Evolutionary conservation across 1,140 invertebrate species (phyloP), one percentile per base, ranked within the genome.

Genomic region (Camponotus floridanus): DNA sequence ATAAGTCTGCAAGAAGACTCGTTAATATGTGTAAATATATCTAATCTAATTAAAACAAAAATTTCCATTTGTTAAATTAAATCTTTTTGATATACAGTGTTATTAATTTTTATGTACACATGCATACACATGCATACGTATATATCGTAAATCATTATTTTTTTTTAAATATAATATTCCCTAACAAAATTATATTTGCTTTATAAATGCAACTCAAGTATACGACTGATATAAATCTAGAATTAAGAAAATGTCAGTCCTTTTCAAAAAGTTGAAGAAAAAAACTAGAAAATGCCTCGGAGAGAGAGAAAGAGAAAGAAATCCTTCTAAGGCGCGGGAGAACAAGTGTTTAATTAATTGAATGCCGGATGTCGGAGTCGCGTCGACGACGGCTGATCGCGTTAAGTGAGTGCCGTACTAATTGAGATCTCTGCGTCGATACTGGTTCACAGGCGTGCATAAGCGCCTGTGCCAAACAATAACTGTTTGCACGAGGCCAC

Each of bases 401-500:
- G 91, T 86, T 93, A 93, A 94, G 91, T 92, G 93, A 93, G 92
- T 93, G 87, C 68, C 64, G 88, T 89, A 92, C 91, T 94, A 94
- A 94, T 94, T 93, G 92, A 92, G 91, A 94, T 93, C 88, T 91
- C 83, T 88, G 80, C 73, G 83, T 88, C 88, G 81, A 86, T 76
- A 86, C 61, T 42, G 51, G 59, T 71, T 88, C 68, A 87, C 74
- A 85, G 76, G 86, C 88, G 86, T 91, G 91, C 87, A 90, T 86
- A 85, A 89, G 89, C 90, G 84, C 67, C 85, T 80, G 87, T 89
- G 71, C 88, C 92, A 92, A 93, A 95, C 94, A 94, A 95, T 94
- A 94, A 94, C 89, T 94, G 93, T 95, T 95, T 94, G 90, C 90
- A 91, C 87, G 93, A 93, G 92, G 93, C 92, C 93, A 94, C 94